A percentile compares a stretch with the other conserved stretches of the same genome.
phyloP scores from a whole-genome alignment of 2,113 vertebrate species.

The Thomomys bottae region DNA sequence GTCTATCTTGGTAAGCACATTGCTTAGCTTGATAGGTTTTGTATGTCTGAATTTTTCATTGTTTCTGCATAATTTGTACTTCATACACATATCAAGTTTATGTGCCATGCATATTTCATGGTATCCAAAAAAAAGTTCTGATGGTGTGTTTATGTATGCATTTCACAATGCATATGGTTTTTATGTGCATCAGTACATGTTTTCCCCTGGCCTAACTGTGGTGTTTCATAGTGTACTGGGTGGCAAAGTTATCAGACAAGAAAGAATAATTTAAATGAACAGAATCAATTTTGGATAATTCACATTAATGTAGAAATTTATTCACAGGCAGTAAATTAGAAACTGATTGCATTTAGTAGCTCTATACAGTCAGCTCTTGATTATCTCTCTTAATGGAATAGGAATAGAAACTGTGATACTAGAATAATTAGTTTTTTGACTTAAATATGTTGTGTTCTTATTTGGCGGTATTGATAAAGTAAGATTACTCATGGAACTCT shows the following conservation, averaged over 20 bases:
- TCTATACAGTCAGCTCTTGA: conserved; percentile 77
- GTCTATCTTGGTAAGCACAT: conserved; percentile 70
- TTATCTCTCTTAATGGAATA: conserved; percentile 61
- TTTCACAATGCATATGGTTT: conserved; percentile 61
- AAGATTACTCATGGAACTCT: background rate
- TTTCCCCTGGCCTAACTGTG: conserved; percentile 59
- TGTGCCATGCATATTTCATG: conserved; percentile 85
- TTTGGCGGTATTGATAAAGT: background rate
- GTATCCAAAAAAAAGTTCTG: conserved; percentile 65
- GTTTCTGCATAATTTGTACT: conserved; percentile 83
- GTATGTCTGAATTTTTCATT: conserved; percentile 84
- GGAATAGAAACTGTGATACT: background rate
- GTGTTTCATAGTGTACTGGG: conserved; percentile 45
- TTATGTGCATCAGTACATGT: conserved; percentile 65
- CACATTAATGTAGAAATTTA: conserved; percentile 56
- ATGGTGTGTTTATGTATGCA: conserved; percentile 78
- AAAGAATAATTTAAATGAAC: conserved; percentile 35
- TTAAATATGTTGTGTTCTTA: conserved; percentile 1
- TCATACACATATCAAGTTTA: conserved; percentile 84
- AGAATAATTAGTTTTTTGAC: conserved; percentile 4
- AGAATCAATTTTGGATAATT: conserved; percentile 43
- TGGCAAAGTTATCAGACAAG: conserved; percentile 14
- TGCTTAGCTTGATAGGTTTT: conserved; percentile 76
- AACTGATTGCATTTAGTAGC: conserved; percentile 46
- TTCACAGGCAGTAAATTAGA: conserved; percentile 13